Conservation (phyloP, 92 coral and sea anemone genomes). For the Palythoa grandis region DNA sequence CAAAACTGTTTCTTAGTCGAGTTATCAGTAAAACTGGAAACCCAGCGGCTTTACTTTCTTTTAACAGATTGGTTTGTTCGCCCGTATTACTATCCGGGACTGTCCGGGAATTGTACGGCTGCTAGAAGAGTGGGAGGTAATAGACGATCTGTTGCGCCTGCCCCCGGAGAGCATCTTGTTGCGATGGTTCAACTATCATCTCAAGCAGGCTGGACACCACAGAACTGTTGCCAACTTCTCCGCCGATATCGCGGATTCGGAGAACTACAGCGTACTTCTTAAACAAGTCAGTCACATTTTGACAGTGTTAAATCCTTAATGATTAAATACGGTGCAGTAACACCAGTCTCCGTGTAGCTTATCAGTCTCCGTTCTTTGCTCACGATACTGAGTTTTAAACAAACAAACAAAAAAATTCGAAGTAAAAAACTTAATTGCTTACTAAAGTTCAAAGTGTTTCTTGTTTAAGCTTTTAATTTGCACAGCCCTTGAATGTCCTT, state of each 20-base stretch:
- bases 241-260: constrained; percentile 83
- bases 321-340: too few species aligned
- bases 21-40: not conserved
- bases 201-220: constrained; percentile 81
- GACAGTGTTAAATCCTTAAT: not conserved
- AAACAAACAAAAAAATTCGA: too few species aligned
- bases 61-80: constrained; percentile 87
- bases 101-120: constrained; percentile 92
- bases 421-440: too few species aligned
- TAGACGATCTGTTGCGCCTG: constrained; percentile 74
- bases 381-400: too few species aligned
- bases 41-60: not conserved
- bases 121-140: constrained; percentile 78
- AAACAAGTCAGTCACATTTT: constrained; percentile 62
- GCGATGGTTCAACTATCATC: constrained; percentile 94
- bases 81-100: constrained; percentile 73
- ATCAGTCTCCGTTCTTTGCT: too few species aligned
- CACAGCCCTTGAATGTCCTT: too few species aligned
- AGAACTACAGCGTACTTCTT: constrained; percentile 87
- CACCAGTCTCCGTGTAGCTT: too few species aligned
- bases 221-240: constrained; percentile 82
- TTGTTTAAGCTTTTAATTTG: too few species aligned
- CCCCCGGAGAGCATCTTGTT: constrained; percentile 89
- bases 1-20: not conserved
- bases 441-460: too few species aligned